A percentile compares a stretch with the other conserved stretches of the same genome.
Conservation (phyloP, 2,888 invertebrate species). For the Abscondita cerata region DNA sequence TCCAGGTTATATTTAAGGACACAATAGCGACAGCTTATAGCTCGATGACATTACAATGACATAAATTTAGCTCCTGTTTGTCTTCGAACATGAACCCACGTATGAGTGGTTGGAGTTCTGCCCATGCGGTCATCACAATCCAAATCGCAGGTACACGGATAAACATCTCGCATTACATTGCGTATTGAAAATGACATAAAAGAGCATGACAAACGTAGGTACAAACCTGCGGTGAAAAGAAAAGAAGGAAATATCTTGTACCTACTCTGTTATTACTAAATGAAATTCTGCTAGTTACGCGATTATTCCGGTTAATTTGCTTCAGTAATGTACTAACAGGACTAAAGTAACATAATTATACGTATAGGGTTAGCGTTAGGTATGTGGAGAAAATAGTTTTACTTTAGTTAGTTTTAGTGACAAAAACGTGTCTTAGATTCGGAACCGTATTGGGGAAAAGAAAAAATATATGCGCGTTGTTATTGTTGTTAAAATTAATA, state of each 20-base stretch:
- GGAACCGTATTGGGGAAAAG: conserved; percentile 37
- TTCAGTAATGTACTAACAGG: conserved; percentile 21
- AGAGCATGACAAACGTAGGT: conserved; percentile 44
- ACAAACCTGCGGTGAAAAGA: conserved; percentile 55
- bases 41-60: conserved; percentile 58
- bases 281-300: conserved; percentile 25
- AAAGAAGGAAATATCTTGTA: conserved; percentile 44
- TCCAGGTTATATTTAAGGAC: conserved; percentile 53
- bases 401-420: background rate
- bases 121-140: conserved; percentile 53
- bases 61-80: conserved; percentile 58
- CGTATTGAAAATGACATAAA: conserved; percentile 52
- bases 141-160: conserved; percentile 43
- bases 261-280: conserved; percentile 30
- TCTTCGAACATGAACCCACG: conserved; percentile 53
- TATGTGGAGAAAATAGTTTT: conserved; percentile 10
- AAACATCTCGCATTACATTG: conserved; percentile 58
- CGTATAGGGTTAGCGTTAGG: conserved; percentile 20
- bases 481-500: conserved; percentile 53
- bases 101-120: conserved; percentile 52
- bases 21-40: conserved; percentile 51
- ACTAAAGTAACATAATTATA: conserved; percentile 11
- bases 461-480: conserved; percentile 42
- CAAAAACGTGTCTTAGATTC: conserved; percentile 15
- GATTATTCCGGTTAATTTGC: conserved; percentile 32